Evolutionary conservation across 2,113 vertebrate species (phyloP), one percentile per base, ranked within the genome.

Genomic region (Austrofundulus limnaeus): DNA sequence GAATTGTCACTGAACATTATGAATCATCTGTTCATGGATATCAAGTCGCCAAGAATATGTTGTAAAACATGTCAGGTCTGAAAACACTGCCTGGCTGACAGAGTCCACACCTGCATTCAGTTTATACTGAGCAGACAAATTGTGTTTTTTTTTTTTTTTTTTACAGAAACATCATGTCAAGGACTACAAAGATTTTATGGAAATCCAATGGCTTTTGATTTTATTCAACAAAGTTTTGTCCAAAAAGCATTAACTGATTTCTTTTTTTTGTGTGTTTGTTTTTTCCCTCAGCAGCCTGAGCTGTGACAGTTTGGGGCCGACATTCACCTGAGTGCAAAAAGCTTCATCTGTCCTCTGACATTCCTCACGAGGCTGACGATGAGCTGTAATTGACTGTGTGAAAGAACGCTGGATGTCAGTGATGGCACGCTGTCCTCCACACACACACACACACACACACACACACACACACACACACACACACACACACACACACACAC

Each of bases 311-410:
- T 42, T 11, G 60, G 53, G 62, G 47, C 52, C 21, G 52, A 64
- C 51, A 47, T 63, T 61, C 56, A 71, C 21, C 39, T 34, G 51
- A 81, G 65, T 66, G 47, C 60, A 81, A 71, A 79, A 68, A 56
- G 48, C 72, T 63, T 77, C 15, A 76, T 85, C 64, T 63, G 71
- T 77, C 75, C 63, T 76, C 61, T 28, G 61, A 78, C 78, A 80
- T 78, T 66, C 64, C 70, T 78, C 72, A 71, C 34, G 65, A 73
- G 66, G 63, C 63, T 5, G 23, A 72, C 7, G 14, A 43, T 56
- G 31, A 71, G 67, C 60, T 68, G 50, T 73, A 75, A 84, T 78
- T 78, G 84, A 76, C 46, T 52, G 61, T 67, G 58, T 51, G 57
- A 65, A 63, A 51, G 67, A 81, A 77, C 9, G 47, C 66, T 38